Evolutionary conservation across 2,888 invertebrate genomes (phyloP), one percentile per base, ranked within the genome.

Genomic region (Rhimphoctona megacephalus): DNA sequence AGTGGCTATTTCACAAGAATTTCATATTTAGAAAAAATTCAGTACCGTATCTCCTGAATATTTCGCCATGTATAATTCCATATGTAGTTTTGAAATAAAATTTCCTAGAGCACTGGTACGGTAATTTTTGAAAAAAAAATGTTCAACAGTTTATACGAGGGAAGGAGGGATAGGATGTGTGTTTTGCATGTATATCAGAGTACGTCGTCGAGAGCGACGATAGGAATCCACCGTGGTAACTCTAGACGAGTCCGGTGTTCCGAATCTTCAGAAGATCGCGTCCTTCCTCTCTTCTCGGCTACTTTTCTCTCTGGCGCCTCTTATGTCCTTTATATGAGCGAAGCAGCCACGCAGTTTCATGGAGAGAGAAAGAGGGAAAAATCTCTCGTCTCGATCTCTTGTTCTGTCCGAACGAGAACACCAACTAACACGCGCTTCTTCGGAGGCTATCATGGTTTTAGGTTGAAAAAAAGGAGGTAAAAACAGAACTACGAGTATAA

Each of bases 361-460:
- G 83, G 70, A 77, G 83, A 81, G 66, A 39, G 64, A 64, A 36
- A 25, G 49, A 76, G 52, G 46, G 57, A 80, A 93, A 92, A 93
- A 92, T 93, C 93, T 93, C 88, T 33, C 78, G 88, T 90, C 90
- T 90, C 90, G 91, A 92, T 93, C 93, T 93, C 89, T 85, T 85
- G 90, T 90, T 61, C 61, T 89, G 85, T 83, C 88, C 90, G 90
- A 89, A 88, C 88, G 86, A 87, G 80, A 84, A 88, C 89, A 86
- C 89, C 88, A 87, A 90, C 89, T 88, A 88, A 90, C 90, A 87
- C 87, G 78, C 82, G 78, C 84, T 80, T 80, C 70, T 70, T 57
- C 70, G 79, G 52, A 46, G 73, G 73, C 81, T 81, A 81, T 81
- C 81, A 74, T 73, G 81, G 84, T 72, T 84, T 77, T 74, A 73